Evolutionary conservation across 2,797 vertebrate species (phyloP), one percentile per base, ranked within the genome.

Genomic region (Halcyon badia): DNA sequence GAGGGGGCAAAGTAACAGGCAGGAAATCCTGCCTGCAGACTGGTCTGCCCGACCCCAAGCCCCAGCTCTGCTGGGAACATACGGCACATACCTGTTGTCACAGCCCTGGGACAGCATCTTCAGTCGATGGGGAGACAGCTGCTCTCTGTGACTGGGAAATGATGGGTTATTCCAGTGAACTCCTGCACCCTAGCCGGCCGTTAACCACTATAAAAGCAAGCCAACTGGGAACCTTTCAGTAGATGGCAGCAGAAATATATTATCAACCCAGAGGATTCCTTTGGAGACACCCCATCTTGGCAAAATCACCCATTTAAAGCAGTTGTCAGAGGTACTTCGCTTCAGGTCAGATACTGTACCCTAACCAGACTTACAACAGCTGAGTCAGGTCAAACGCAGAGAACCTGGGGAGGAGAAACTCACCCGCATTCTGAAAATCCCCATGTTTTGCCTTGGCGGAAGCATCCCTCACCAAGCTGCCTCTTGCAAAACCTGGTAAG

Each of bases 201-300:
- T 81, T 69, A 80, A 69, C 66, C 39, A 31, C 46, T 39, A 61
- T 44, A 42, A 72, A 58, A 86, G 85, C 33, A 76, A 90, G n/a
- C 11, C 0, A 0, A 19, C 66, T 10, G 31, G 31, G 51, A 91
- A 69, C 51, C 39, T 81, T 79, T 95, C 97, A 94, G 77, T 84
- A 95, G 95, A 70, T 95, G 95, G 95, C 94, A 95, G 97, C 91
- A 96, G 93, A 90, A 95, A 95, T 91, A 4, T 83, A 61, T 62
- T 33, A 61, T 46, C 54, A 65, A 65, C 35, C 18, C 69, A 41
- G 22, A 37, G 52, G 64, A 91, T 69, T 69, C 77, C 62, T 76
- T 51, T 12, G 25, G 30, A 46, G 83, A 82, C 12, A 76, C 11
- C 39, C 28, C 35, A 52, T 54, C 75, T 42, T 72, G 42, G 57